Evolutionary conservation across 2,113 vertebrate species (phyloP).

Genomic region (Chaetura pelagica): DNA sequence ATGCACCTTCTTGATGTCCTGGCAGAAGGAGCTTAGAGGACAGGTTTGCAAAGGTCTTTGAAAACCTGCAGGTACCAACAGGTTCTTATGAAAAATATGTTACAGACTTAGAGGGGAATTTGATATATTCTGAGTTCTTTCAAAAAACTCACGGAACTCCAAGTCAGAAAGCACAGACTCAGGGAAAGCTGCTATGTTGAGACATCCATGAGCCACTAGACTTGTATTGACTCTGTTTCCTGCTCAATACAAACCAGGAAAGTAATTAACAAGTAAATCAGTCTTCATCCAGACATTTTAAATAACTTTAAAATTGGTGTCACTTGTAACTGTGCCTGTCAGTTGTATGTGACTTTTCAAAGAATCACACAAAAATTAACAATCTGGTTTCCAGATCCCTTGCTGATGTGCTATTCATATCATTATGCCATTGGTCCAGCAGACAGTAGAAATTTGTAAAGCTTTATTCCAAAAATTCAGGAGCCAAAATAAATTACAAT

Average conservation of each 20-base stretch:
- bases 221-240: background rate
- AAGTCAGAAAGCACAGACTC: background rate
- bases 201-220: background rate
- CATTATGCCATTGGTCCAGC: background rate
- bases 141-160: background rate
- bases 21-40: background rate
- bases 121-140: background rate
- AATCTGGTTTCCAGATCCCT: background rate
- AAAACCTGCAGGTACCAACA: background rate
- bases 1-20: background rate
- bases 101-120: background rate
- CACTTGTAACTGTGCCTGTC: background rate
- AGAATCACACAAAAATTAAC: background rate
- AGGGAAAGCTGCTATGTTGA: background rate
- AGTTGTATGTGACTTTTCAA: background rate
- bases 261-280: slow-evolving; percentile 15
- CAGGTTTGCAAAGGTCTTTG: background rate
- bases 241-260: background rate
- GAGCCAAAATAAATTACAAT: background rate
- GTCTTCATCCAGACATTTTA: background rate
- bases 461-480: slow-evolving; percentile 9
- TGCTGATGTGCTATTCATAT: background rate
- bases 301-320: background rate
- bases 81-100: background rate
- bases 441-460: background rate